Base-by-base conservation (phyloP, 2,797 vertebrate species). In the Micromesistius poutassou region DNA sequence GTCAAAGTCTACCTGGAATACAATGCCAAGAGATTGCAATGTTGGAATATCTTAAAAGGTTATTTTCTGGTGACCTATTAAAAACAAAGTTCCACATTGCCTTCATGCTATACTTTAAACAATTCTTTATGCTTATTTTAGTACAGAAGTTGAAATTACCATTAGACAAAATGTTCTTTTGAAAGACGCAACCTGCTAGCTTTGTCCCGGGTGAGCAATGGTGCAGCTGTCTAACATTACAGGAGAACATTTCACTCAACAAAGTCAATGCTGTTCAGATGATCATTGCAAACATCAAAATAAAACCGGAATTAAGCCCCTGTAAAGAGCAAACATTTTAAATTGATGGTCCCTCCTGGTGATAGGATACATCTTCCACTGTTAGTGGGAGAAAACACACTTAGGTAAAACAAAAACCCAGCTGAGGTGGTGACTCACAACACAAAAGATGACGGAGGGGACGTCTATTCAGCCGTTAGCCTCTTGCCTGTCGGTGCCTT, bases 1-100 rank as follows among this genome's bases (percentile, higher is more conserved):
- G 13, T 81, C 5, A 73, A 66, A 81, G 73, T 82, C 80, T 84
- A 82, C 75, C 22, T 70, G 19, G 42, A 79, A 72, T 72, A 8
- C 1, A 50, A 30, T 10, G n/a, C 35, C 72, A 16, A 1, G 66
- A 36, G 4, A 7, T 31, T 31, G 72, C 0, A 9, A 38, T 30
- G n/a, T 25, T 68, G 5, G 14, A 79, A 5, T 33, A 71, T 71
- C 30, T 77, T 8, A 12, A 13, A 40, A 16, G 5, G 31, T 77
- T 22, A 25, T 75, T 71, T 30, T 73, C 71, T 7, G 22, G 30
- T 19, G 14, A 71, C 28, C 16, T 31, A 71, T 71, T 30, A 71
- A 71, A 71, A 71, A 71, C 70, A 71, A 72, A 72, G 70, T 16
- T 71, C 70, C 70, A 71, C 70, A 71, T 71, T 33, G 19, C 16